These are phyloP conservation scores for Zapornia atra DNA, from an alignment of 2,113 vertebrate genomes.

Conservation along the genomic window DNA sequence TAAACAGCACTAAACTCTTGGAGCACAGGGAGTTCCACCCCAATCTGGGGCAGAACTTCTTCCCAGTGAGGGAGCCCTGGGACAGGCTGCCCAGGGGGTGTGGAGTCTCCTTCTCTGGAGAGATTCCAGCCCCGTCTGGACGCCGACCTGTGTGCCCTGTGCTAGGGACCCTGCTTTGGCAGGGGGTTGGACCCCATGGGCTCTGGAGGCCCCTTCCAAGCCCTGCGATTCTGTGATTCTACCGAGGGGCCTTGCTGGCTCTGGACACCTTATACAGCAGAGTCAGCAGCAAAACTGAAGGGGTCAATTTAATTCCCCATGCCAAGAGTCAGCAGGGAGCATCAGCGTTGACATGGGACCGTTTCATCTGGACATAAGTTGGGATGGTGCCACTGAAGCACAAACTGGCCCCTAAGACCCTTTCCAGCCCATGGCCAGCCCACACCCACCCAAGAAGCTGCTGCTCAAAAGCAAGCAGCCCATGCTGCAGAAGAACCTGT, in stretches of 20 bases:
- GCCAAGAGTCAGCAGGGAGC: neutral
- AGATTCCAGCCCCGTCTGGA: too few relatives aligned
- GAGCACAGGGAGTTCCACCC: too few relatives aligned
- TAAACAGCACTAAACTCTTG: slow-evolving; percentile 40
- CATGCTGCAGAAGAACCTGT: fast-evolving
- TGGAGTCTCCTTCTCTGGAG: too few relatives aligned
- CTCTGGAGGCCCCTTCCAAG: too few relatives aligned
- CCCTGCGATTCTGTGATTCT: neutral
- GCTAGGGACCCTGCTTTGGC: too few relatives aligned
- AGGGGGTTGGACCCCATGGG: too few relatives aligned
- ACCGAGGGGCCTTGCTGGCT: slow-evolving; percentile 4
- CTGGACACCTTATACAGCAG: slow-evolving; percentile 34
- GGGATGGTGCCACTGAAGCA: neutral
- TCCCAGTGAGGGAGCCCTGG: too few relatives aligned
- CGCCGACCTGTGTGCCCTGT: too few relatives aligned
- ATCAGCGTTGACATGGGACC: neutral
- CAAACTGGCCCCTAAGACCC: neutral
- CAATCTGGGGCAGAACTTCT: too few relatives aligned
- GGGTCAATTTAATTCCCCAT: neutral
- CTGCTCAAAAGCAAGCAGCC: neutral
- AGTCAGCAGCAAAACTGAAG: neutral
- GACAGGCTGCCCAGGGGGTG: too few relatives aligned
- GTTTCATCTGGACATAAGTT: fast-evolving
- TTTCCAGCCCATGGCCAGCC: fast-evolving
- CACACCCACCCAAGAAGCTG: neutral